Percentiles rank a stretch among this genome's conserved stretches.
These are phyloP conservation scores for Zophobas morio DNA, from an alignment of 1,140 invertebrate genomes.

Conservation along the genomic window DNA sequence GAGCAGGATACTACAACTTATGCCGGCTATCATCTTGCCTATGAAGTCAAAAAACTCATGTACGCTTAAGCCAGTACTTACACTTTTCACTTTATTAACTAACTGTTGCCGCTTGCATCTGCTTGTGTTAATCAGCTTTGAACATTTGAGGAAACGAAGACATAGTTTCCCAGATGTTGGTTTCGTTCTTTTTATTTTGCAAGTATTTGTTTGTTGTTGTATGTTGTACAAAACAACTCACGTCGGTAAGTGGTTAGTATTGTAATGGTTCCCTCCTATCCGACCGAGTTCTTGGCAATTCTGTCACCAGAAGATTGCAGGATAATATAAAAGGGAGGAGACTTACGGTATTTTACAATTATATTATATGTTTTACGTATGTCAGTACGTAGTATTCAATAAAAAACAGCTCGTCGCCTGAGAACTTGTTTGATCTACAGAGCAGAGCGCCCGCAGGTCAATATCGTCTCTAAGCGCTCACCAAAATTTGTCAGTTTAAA, in stretches of 20 bases:
- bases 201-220: neutral
- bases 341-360: too few relatives aligned
- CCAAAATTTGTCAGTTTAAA: neutral
- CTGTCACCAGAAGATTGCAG: too few relatives aligned
- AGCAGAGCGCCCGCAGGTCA: too few relatives aligned
- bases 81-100: slow-evolving; percentile 58
- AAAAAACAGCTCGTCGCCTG: too few relatives aligned
- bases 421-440: too few relatives aligned
- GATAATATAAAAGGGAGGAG: too few relatives aligned
- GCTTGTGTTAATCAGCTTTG: slow-evolving; percentile 46
- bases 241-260: too few relatives aligned
- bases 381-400: too few relatives aligned
- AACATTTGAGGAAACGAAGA: neutral
- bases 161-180: slow-evolving; percentile 2
- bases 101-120: slow-evolving; percentile 57
- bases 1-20: slow-evolving; percentile 85
- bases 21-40: slow-evolving; percentile 97
- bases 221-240: neutral
- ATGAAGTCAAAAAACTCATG: slow-evolving; percentile 99
- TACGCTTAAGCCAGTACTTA: slow-evolving; percentile 81
- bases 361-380: too few relatives aligned
- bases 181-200: slow-evolving; percentile 1
- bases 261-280: too few relatives aligned
- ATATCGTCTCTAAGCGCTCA: too few relatives aligned
- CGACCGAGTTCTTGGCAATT: too few relatives aligned